Percentiles rank a stretch among this genome's conserved stretches.
These are phyloP conservation scores for Synanthedon andrenaeformis DNA, from an alignment of 2,888 invertebrate genomes.

Conservation along the genomic window DNA sequence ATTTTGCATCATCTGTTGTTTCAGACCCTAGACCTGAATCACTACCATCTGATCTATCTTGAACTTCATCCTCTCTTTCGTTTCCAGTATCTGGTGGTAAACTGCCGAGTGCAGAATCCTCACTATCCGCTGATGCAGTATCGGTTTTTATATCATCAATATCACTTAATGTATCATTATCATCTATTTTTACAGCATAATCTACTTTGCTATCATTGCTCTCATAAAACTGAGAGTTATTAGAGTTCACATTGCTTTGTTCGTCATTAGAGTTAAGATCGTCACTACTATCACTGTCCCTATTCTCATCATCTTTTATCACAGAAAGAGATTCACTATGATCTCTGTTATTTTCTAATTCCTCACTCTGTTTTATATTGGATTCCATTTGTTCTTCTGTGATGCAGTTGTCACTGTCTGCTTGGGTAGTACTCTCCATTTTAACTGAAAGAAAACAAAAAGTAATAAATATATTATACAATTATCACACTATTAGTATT, in stretches of 20 bases:
- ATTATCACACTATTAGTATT: not conserved
- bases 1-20: conserved; percentile 71
- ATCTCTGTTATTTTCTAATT: conserved; percentile 12
- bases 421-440: conserved; percentile 28
- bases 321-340: conserved; percentile 23
- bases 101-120: conserved; percentile 74
- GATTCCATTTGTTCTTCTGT: conserved; percentile 7
- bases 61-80: conserved; percentile 71
- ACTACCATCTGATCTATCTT: conserved; percentile 82
- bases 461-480: not conserved
- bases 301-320: conserved; percentile 43
- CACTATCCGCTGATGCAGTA: conserved; percentile 68
- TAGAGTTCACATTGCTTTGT: conserved; percentile 47
- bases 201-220: conserved; percentile 62
- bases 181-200: conserved; percentile 61
- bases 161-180: conserved; percentile 64
- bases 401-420: conserved; percentile 3
- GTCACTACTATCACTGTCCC: conserved; percentile 58
- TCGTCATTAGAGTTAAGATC: conserved; percentile 52
- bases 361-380: not conserved
- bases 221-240: conserved; percentile 65
- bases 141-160: conserved; percentile 66
- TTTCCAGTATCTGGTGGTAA: conserved; percentile 60
- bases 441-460: conserved; percentile 25
- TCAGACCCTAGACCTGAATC: conserved; percentile 88